phyloP scores from a whole-genome alignment of 2,113 vertebrate species.

The Hippotragus niger region DNA sequence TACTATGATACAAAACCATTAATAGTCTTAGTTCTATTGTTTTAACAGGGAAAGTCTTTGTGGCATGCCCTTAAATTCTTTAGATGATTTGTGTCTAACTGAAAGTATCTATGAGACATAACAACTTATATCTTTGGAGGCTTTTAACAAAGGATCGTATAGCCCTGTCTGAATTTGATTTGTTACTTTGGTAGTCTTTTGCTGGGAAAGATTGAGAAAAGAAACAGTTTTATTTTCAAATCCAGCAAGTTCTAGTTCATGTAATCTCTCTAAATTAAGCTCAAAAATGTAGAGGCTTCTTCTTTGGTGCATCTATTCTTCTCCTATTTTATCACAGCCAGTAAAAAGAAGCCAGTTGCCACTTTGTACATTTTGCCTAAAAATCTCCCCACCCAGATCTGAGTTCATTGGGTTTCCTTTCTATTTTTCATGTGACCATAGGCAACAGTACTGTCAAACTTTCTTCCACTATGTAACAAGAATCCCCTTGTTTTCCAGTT shows the following conservation, averaged over 20 bases:
- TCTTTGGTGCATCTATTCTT: background rate
- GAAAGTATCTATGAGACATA: background rate
- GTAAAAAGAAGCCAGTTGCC: background rate
- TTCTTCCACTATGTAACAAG: background rate
- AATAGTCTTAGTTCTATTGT: background rate
- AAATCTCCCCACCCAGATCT: background rate
- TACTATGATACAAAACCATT: background rate
- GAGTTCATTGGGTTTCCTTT: background rate
- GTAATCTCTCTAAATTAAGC: slow-evolving; percentile 25
- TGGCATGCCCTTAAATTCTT: background rate
- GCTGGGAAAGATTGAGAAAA: slow-evolving; percentile 10
- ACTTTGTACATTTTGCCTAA: background rate
- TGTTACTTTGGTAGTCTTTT: background rate
- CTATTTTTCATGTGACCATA: background rate
- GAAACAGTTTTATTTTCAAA: slow-evolving; percentile 41
- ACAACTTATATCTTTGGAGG: background rate
- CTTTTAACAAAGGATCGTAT: background rate
- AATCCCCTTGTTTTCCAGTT: background rate
- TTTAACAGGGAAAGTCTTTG: background rate
- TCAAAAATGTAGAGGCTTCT: background rate
- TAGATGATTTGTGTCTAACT: background rate
- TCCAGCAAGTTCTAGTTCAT: background rate
- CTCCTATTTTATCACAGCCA: background rate
- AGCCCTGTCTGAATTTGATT: background rate
- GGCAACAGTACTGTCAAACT: background rate